Evolutionary conservation across 2,113 vertebrate species (phyloP), one percentile per base, ranked within the genome.

Genomic region (Lates calcarifer): DNA sequence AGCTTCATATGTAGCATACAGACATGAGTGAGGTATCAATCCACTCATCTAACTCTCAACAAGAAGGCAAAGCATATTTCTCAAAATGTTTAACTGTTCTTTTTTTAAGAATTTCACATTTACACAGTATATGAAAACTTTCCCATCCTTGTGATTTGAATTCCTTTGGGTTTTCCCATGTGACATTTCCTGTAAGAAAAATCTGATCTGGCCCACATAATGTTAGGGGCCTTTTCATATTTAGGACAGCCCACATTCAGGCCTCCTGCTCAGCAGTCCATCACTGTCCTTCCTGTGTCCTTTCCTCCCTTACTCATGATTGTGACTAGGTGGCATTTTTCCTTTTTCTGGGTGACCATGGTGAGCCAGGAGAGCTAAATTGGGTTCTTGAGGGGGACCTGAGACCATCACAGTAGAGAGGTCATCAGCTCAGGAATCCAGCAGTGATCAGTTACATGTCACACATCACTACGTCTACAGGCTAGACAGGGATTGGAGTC

Each of bases 191-290:
- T 72, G 57, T 53, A 37, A 71, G 37, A 61, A 41, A 37, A 43
- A 41, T 76, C n/a, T 43, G 58, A 62, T 74, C 67, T 82, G 81
- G 37, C 65, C 72, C 58, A 86, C 65, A 89, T 82, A 84, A 77
- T 57, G 61, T 77, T 43, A 22, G 28, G 39, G 53, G 17, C 79
- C 43, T 69, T 55, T 62, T 89, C 51, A 29, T 86, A 86, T 87
- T 87, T 81, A 89, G 87, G 79, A 78, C 83, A 81, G 69, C 73
- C 49, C 51, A 45, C 56, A 84, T 87, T 83, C 75, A 86, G 78
- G 77, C 68, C 67, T 82, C 64, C 78, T 72, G 75, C 78, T 78
- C 81, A 43, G 77, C 60, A 81, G 75, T 81, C 81, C 74, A 79
- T 85, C 77, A 51, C 56, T 60, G 63, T 79, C 79, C 84, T 88